These are phyloP conservation scores for Mesoclemmys tuberculata DNA, from an alignment of 2,113 vertebrate genomes.

Conservation along the genomic window DNA sequence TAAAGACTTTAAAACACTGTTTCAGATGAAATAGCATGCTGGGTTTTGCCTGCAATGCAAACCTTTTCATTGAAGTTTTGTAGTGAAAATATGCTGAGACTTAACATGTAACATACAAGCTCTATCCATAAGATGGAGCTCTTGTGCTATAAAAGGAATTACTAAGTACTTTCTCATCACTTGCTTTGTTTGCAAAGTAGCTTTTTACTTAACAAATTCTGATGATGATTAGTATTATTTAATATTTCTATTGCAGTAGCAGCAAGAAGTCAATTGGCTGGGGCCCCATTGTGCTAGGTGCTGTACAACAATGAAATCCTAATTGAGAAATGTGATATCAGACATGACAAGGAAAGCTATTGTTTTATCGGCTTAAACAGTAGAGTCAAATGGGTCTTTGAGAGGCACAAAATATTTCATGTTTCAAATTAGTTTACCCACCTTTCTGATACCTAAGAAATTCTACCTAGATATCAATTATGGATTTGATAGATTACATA, in stretches of 20 bases:
- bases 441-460: not conserved
- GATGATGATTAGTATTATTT: not conserved
- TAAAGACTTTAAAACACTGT: not conserved
- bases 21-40: not conserved
- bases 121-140: slow-evolving; percentile 76
- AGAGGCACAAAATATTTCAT: not conserved
- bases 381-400: not conserved
- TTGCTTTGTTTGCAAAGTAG: not conserved
- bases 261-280: slow-evolving; percentile 37
- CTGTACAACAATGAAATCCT: not conserved
- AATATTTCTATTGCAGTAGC: slow-evolving; percentile 28
- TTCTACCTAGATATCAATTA: not conserved
- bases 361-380: not conserved
- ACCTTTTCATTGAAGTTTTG: not conserved
- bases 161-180: not conserved
- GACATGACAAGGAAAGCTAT: not conserved
- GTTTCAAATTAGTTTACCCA: not conserved
- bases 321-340: not conserved
- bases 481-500: not conserved
- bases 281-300: not conserved
- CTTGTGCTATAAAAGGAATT: slow-evolving; percentile 70
- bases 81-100: not conserved
- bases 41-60: not conserved
- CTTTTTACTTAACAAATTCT: slow-evolving; percentile 19
- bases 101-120: not conserved